Evolutionary conservation across 2,888 invertebrate genomes (phyloP).

Genomic region (Biston betularia): DNA sequence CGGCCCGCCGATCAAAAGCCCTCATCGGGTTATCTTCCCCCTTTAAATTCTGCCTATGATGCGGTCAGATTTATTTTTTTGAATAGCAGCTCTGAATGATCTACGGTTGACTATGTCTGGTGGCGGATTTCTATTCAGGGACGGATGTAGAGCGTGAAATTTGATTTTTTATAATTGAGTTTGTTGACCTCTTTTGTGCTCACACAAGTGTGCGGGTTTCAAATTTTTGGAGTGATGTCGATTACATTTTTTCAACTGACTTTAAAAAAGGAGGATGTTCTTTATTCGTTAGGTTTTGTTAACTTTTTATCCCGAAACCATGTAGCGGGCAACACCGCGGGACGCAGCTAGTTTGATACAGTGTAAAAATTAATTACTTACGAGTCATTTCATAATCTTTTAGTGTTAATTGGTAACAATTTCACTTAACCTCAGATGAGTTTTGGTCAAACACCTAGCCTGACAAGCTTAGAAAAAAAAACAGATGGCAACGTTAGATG

Average conservation of each 20-base stretch:
- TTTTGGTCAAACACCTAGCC: too few relatives aligned
- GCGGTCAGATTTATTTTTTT: constrained; percentile 40
- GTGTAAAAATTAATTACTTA: too few relatives aligned
- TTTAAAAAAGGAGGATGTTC: not conserved
- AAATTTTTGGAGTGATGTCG: not conserved
- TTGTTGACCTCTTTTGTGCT: constrained; percentile 14
- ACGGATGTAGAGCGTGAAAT: constrained; percentile 28
- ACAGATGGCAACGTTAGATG: too few relatives aligned
- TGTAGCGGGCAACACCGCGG: too few relatives aligned
- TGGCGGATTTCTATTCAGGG: not conserved
- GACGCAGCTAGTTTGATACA: too few relatives aligned
- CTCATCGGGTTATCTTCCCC: constrained; percentile 54
- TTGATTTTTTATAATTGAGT: constrained; percentile 32
- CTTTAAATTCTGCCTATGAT: constrained; percentile 49
- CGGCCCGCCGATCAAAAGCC: constrained; percentile 71
- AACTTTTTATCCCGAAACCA: too few relatives aligned
- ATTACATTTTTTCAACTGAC: not conserved
- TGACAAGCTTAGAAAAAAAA: too few relatives aligned
- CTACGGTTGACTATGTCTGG: constrained; percentile 22
- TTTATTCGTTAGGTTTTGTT: not conserved
- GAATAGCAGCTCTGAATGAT: constrained; percentile 32
- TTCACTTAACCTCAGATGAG: too few relatives aligned
- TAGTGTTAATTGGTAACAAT: too few relatives aligned
- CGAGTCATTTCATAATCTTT: too few relatives aligned
- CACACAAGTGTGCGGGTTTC: not conserved